Evolutionary conservation across 2,797 vertebrate species (phyloP).

Genomic region (Aphelocoma californica): DNA sequence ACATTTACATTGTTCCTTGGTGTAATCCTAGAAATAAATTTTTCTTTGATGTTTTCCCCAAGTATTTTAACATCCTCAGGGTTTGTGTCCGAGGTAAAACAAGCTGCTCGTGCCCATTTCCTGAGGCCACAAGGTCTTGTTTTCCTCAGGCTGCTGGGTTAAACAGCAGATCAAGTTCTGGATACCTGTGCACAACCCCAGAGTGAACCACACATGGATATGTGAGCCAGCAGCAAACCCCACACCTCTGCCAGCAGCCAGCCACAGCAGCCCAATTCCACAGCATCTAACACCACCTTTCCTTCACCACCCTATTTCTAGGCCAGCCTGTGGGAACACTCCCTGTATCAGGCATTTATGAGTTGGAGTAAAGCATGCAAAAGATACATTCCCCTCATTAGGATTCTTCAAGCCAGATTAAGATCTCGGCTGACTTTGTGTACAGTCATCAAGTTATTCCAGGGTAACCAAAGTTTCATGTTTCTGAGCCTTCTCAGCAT

Average conservation of each 20-base stretch:
- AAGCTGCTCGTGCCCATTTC: neutral
- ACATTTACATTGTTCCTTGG: neutral
- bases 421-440: neutral
- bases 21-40: neutral
- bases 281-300: neutral
- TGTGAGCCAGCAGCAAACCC: neutral
- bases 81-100: neutral
- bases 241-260: neutral
- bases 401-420: neutral
- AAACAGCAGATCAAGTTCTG: neutral
- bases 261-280: neutral
- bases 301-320: neutral
- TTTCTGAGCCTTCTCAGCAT: neutral
- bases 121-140: neutral
- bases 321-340: neutral
- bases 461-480: neutral
- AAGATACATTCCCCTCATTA: neutral
- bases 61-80: neutral
- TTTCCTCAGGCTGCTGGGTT: neutral
- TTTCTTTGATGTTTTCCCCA: neutral
- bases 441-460: neutral
- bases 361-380: neutral
- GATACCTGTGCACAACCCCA: fast-evolving
- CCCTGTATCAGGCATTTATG: neutral
- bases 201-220: fast-evolving